These are phyloP conservation scores for Tympanoctomys barrerae DNA, from an alignment of 2,797 vertebrate species.

Conservation along the genomic window DNA sequence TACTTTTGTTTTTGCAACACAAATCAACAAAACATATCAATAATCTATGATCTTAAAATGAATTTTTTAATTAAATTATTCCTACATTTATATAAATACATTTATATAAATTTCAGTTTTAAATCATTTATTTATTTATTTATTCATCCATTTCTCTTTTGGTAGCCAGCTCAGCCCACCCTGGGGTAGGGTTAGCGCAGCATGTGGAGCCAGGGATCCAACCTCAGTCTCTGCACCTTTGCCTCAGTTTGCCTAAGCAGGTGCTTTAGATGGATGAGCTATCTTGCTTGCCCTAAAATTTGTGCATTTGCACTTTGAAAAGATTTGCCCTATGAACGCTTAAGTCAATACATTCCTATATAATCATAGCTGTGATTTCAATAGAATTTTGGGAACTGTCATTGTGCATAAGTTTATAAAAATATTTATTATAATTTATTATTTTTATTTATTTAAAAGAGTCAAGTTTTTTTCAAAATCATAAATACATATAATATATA, in stretches of 20 bases:
- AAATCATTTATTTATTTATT: no score
- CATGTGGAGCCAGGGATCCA: no score
- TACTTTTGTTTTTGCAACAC: background rate
- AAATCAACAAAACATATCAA: background rate
- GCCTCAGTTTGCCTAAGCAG: no score
- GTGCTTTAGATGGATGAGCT: no score
- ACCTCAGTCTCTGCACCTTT: no score
- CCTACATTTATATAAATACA: background rate
- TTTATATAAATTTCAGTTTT: background rate
- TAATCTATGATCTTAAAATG: background rate
- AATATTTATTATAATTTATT: background rate
- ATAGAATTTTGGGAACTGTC: background rate
- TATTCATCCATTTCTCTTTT: no score
- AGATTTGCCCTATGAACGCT: background rate
- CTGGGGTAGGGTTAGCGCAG: no score
- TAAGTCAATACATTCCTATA: background rate
- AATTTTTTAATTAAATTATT: background rate
- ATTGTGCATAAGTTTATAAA: background rate
- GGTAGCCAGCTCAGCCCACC: no score
- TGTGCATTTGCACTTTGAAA: background rate
- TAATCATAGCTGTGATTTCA: background rate
- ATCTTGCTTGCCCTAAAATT: background rate
- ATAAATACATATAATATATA: background rate
- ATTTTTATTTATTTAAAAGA: background rate
- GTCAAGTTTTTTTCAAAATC: background rate